Conservation (phyloP, 1,140 invertebrate genomes). For the Archegozetes longisetosus region DNA sequence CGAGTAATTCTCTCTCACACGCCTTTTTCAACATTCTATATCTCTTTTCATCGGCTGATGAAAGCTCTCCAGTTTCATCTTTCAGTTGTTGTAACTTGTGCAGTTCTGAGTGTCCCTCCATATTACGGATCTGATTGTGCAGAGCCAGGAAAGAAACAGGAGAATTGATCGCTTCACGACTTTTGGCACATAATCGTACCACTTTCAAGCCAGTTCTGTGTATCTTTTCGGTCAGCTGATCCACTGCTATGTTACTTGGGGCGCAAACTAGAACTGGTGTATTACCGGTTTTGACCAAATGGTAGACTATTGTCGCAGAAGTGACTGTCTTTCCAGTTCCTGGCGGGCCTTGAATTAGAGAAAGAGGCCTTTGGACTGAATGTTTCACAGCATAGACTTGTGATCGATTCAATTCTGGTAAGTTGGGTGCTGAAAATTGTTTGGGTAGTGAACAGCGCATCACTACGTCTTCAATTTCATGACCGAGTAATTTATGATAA, state of each 20-base stretch:
- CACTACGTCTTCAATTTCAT: constrained; percentile 89
- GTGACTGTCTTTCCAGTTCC: constrained; percentile 98
- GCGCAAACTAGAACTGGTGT: constrained; percentile 95
- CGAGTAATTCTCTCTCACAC: constrained; percentile 73
- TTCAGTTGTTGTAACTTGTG: constrained; percentile 91
- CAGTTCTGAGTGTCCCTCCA: constrained; percentile 46
- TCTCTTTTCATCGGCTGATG: constrained; percentile 71
- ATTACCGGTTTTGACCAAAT: constrained; percentile 75
- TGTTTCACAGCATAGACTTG: constrained; percentile 97
- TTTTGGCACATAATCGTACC: constrained; percentile 91
- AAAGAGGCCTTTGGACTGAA: constrained; percentile 87
- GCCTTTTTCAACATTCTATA: constrained; percentile 80
- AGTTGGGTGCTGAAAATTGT: constrained; percentile 86
- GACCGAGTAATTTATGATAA: constrained; percentile 87
- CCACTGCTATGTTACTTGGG: constrained; percentile 96
- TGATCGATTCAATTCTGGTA: constrained; percentile 78
- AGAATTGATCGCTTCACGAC: constrained; percentile 92
- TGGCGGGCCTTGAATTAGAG: constrained; percentile 78
- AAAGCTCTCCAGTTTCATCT: constrained; percentile 91
- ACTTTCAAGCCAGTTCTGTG: constrained; percentile 92
- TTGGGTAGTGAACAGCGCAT: constrained; percentile 81
- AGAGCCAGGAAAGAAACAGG: constrained; percentile 90
- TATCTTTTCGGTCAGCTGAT: constrained; percentile 97
- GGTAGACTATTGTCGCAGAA: constrained; percentile 97
- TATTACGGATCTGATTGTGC: constrained; percentile 79